Evolutionary conservation across 2,888 invertebrate species (phyloP).

Genomic region (Orchesellides sinensis): DNA sequence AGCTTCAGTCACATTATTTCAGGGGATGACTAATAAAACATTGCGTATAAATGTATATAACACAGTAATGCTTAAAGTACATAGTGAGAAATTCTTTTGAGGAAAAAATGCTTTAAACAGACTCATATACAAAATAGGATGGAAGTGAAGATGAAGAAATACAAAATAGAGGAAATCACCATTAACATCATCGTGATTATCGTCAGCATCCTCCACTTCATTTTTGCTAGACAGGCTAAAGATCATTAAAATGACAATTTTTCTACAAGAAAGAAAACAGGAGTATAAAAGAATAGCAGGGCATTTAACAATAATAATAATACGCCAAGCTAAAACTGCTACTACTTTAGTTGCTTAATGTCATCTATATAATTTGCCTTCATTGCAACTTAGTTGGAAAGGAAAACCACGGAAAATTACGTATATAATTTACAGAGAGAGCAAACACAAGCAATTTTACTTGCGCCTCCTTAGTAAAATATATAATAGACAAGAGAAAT

Average conservation of each 20-base stretch:
- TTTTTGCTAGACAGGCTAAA: slow-evolving; percentile 51
- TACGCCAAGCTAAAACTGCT: too few relatives aligned
- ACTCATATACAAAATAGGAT: too few relatives aligned
- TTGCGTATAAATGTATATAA: too few relatives aligned
- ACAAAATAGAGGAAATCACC: slow-evolving; percentile 19
- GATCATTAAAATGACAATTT: slow-evolving; percentile 69
- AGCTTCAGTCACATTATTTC: slow-evolving; percentile 7
- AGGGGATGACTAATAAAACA: background rate
- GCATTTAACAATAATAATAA: slow-evolving; percentile 2
- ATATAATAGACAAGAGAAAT: slow-evolving; percentile 3
- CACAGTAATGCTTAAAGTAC: background rate
- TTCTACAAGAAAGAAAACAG: slow-evolving; percentile 35
- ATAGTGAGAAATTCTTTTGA: background rate
- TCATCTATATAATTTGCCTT: too few relatives aligned
- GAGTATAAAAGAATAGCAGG: background rate
- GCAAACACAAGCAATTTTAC: slow-evolving; percentile 18
- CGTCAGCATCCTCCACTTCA: slow-evolving; percentile 43
- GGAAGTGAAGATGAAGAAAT: background rate
- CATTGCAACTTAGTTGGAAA: background rate
- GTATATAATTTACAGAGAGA: background rate
- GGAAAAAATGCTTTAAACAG: background rate
- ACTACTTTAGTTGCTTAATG: too few relatives aligned
- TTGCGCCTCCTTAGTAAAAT: background rate
- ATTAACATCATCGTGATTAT: slow-evolving; percentile 17
- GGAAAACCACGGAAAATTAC: background rate